A percentile compares a stretch with the other conserved stretches of the same genome.
Evolutionary conservation across 2,888 invertebrate species (phyloP).

Genomic region (Plutella xylostella): DNA sequence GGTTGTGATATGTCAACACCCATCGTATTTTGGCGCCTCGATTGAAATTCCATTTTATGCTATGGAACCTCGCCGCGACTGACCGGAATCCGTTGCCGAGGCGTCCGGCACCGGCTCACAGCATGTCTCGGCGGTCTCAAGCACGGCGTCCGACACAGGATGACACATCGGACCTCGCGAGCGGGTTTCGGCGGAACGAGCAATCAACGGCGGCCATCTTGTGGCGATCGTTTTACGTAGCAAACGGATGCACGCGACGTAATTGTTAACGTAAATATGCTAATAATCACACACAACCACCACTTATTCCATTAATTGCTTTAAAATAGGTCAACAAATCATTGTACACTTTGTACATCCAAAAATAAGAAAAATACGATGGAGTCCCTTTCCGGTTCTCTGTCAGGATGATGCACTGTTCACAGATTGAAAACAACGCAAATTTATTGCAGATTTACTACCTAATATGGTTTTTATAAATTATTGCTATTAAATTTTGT

Average conservation of each 20-base stretch:
- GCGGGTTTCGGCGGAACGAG: constrained; percentile 65
- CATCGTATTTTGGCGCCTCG: constrained; percentile 68
- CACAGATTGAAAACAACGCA: constrained; percentile 47
- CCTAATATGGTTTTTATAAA: constrained; percentile 23
- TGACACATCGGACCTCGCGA: constrained; percentile 63
- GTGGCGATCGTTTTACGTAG: constrained; percentile 66
- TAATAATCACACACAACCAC: background rate
- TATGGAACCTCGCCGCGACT: constrained; percentile 62
- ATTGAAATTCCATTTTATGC: constrained; percentile 67
- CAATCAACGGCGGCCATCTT: constrained; percentile 66
- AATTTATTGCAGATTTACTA: constrained; percentile 25
- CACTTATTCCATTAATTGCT: constrained; percentile 20
- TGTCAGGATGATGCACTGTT: constrained; percentile 45
- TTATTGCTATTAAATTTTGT: constrained; percentile 22
- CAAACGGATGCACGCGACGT: constrained; percentile 62
- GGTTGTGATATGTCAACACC: constrained; percentile 61
- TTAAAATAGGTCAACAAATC: constrained; percentile 24
- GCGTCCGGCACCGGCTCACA: constrained; percentile 56
- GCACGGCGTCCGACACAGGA: constrained; percentile 33
- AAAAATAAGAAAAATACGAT: constrained; percentile 38
- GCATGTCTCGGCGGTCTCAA: constrained; percentile 34
- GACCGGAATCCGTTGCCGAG: constrained; percentile 49
- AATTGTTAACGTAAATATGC: constrained; percentile 31
- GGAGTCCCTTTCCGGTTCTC: constrained; percentile 57
- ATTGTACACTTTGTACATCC: constrained; percentile 26